Base-by-base conservation (phyloP, 2,888 invertebrate species). In the Parelbella ahira region DNA sequence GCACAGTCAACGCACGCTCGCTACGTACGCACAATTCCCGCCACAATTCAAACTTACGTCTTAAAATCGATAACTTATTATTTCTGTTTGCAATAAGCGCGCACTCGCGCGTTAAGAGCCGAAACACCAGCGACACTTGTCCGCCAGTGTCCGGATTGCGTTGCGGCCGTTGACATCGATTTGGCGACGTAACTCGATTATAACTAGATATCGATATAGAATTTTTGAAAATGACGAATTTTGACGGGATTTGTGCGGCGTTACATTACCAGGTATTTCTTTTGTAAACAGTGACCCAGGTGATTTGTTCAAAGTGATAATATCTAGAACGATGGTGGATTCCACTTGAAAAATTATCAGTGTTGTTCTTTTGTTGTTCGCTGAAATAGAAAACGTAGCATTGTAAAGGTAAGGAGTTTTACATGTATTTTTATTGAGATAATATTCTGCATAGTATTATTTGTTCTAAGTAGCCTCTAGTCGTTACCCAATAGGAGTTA, bases 301-400 rank as follows among this genome's bases (percentile, higher is more conserved):
- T 83, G 81, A 68, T 69, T 69, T 60, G 57, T 48, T 43, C 44
- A 58, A 52, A 73, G 83, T 84, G 84, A 67, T 64, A 41, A 34
- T n/a, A n/a, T n/a, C 28, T 58, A 68, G 69, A 80, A 83, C 70
- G 66, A 86, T 87, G 86, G 79, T 86, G 84, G 68, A 84, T 77
- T 78, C 69, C 66, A 82, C 75, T 59, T 80, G 25, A 41, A 78
- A 73, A 63, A 59, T 59, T 67, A 66, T 62, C 52, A 75, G 83
- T 86, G 84, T 59, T 66, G 62, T 54, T 63, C 60, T 67, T 62
- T 55, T 60, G 58, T 64, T 54, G 46, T 58, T 58, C 63, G 59
- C 63, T 63, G 58, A 60, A 61, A 58, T 68, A 65, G 63, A 69
- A 62, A 55, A 41, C 41, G 41, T 21, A 57, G 60, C 54, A 60